Conservation (phyloP, 2,888 invertebrate genomes). For the Hypena proboscidalis region DNA sequence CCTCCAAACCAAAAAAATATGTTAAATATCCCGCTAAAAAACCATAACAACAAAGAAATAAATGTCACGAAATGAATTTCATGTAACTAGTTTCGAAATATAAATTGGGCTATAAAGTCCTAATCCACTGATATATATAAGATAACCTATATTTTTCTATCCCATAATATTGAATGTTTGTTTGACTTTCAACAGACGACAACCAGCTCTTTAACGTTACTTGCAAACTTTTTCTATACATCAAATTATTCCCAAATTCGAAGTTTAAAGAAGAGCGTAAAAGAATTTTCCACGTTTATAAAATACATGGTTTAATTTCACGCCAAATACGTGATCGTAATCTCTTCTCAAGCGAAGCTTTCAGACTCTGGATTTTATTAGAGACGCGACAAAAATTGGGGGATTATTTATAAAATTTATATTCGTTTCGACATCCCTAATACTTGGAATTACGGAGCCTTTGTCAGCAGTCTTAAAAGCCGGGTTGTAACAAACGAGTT, state of each 20-base stretch:
- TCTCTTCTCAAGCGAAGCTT: conserved; percentile 21
- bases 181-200: too few relatives aligned
- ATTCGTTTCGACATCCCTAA: conserved; percentile 17
- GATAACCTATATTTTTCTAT: too few relatives aligned
- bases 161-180: too few relatives aligned
- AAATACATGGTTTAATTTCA: conserved; percentile 19
- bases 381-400: conserved; percentile 24
- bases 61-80: too few relatives aligned
- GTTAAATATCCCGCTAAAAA: too few relatives aligned
- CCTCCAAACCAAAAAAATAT: too few relatives aligned
- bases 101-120: too few relatives aligned
- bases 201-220: too few relatives aligned
- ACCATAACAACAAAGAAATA: too few relatives aligned
- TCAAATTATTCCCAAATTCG: not conserved
- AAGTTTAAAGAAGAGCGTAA: not conserved
- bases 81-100: too few relatives aligned
- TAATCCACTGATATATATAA: too few relatives aligned
- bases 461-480: conserved; percentile 14
- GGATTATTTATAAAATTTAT: conserved; percentile 23
- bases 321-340: conserved; percentile 28
- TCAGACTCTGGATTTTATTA: conserved; percentile 30
- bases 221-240: too few relatives aligned
- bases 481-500: not conserved
- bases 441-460: conserved; percentile 14
- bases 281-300: not conserved